Percentiles rank a stretch among this genome's conserved stretches.
These are phyloP conservation scores for Venustaconcha ellipsiformis DNA, from an alignment of 1,140 invertebrate genomes.

Conservation along the genomic window DNA sequence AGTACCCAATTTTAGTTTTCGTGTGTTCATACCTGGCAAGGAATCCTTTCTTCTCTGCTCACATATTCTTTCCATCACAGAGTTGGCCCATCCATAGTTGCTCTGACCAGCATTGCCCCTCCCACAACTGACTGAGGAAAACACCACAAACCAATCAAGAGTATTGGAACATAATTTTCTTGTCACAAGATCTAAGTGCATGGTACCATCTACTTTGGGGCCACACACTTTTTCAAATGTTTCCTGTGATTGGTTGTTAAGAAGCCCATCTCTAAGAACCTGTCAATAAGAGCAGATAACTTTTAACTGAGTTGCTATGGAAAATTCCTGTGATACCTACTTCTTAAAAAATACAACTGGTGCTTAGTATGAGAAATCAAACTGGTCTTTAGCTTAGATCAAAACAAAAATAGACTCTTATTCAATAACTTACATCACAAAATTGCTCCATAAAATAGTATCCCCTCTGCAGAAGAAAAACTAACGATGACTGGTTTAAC, in stretches of 20 bases:
- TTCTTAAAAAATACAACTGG: no score
- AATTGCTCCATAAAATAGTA: no score
- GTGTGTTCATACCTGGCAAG: constrained; percentile 73
- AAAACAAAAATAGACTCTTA: background rate
- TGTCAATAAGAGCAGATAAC: constrained; percentile 38
- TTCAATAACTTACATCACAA: no score
- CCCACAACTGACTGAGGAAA: constrained; percentile 95
- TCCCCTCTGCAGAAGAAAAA: no score
- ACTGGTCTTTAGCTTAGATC: background rate
- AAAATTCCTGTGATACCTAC: no score
- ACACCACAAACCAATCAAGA: constrained; percentile 89
- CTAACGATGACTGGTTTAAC: no score
- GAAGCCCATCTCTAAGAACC: constrained; percentile 85
- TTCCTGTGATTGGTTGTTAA: constrained; percentile 87
- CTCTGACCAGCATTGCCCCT: constrained; percentile 94
- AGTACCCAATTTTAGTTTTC: background rate
- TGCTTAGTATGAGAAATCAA: no score
- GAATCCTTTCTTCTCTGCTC: constrained; percentile 84
- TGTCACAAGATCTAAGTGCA: constrained; percentile 81
- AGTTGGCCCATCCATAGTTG: constrained; percentile 97
- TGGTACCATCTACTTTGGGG: constrained; percentile 77
- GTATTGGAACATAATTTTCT: constrained; percentile 75
- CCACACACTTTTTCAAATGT: constrained; percentile 81
- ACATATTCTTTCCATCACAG: constrained; percentile 94
- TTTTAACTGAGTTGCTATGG: background rate